Evolutionary conservation across 1,140 invertebrate genomes (phyloP).

Genomic region (Drosophila subobscura): DNA sequence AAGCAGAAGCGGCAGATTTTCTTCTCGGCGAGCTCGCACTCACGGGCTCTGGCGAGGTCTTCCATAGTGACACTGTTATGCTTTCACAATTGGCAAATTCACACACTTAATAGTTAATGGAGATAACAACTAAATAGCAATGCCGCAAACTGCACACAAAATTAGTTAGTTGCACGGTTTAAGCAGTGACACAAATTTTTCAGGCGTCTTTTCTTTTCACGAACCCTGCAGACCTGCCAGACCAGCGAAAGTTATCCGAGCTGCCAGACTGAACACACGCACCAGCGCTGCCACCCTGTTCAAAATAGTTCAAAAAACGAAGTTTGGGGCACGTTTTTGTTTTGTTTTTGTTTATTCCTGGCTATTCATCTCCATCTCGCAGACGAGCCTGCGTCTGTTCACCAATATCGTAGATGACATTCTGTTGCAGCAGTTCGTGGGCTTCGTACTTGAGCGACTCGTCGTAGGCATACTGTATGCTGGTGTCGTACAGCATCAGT

Average conservation of each 20-base stretch:
- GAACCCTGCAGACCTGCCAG: conserved; percentile 24
- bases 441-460: conserved; percentile 93
- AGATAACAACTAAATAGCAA: too few relatives aligned
- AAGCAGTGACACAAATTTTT: conserved; percentile 21
- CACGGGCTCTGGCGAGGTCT: conserved; percentile 32
- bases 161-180: neutral
- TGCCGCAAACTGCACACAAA: too few relatives aligned
- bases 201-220: conserved; percentile 47
- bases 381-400: conserved; percentile 88
- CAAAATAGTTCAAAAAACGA: neutral
- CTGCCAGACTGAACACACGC: too few relatives aligned
- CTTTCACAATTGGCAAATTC: neutral
- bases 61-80: conserved; percentile 35
- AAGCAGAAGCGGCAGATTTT: conserved; percentile 90
- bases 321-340: neutral
- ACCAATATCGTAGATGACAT: conserved; percentile 91
- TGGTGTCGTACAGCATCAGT: conserved; percentile 96
- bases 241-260: neutral
- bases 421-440: conserved; percentile 91
- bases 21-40: conserved; percentile 77
- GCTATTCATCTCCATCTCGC: conserved; percentile 62
- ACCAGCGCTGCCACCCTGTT: conserved; percentile 3
- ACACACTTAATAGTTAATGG: neutral
- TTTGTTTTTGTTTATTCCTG: conserved; percentile 16
- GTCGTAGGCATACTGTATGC: conserved; percentile 95